phyloP scores from a whole-genome alignment of 2,797 vertebrate species.

The Aselliscus stoliczkanus region DNA sequence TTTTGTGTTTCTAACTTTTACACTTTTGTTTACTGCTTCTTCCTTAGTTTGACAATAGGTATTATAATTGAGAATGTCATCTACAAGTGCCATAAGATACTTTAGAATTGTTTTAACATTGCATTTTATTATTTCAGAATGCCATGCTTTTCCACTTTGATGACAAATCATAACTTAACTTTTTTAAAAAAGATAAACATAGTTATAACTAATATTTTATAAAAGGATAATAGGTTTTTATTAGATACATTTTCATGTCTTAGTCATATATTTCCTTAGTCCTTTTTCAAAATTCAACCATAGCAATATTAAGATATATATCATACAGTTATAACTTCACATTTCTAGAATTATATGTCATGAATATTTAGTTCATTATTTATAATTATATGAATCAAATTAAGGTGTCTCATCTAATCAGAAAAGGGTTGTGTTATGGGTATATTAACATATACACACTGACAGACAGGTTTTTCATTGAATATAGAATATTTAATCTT shows the following conservation, averaged over 20 bases:
- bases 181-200: neutral
- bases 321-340: neutral
- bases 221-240: neutral
- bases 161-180: neutral
- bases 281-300: neutral
- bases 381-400: conserved; percentile 6
- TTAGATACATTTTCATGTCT: neutral
- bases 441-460: neutral
- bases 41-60: neutral
- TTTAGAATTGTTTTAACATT: neutral
- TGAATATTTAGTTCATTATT: conserved; percentile 31
- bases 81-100: neutral
- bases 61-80: neutral
- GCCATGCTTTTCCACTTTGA: neutral
- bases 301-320: neutral
- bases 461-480: neutral
- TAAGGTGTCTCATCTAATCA: neutral
- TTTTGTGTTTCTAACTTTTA: neutral
- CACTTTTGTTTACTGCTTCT: neutral
- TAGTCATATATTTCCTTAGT: neutral
- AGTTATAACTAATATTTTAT: neutral
- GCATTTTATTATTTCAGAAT: neutral
- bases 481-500: neutral
- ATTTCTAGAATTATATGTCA: conserved; percentile 1
- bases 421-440: neutral